Evolutionary conservation across 2,888 invertebrate genomes (phyloP).

Genomic region (Junonia oenone): DNA sequence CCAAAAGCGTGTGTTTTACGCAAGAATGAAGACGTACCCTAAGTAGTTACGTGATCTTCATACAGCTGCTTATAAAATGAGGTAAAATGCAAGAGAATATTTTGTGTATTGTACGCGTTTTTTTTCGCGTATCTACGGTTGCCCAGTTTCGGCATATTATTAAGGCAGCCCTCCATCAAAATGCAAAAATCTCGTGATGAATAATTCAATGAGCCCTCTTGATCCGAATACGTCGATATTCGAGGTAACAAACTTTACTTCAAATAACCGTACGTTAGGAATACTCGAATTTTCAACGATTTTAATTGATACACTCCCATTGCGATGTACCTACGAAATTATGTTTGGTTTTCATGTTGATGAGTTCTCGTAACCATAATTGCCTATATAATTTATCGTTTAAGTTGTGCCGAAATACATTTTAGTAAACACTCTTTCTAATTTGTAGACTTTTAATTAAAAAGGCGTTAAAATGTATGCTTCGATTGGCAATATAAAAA

Average conservation of each 20-base stretch:
- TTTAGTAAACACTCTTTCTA: too few species aligned
- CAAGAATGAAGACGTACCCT: too few species aligned
- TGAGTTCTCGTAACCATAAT: not conserved
- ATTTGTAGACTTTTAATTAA: too few species aligned
- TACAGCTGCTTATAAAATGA: not conserved
- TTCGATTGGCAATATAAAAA: too few species aligned
- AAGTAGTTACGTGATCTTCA: not conserved
- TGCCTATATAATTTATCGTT: too few species aligned
- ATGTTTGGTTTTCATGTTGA: not conserved
- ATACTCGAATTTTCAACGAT: not conserved
- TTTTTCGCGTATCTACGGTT: not conserved
- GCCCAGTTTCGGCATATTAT: constrained; percentile 10
- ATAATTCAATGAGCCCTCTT: constrained; percentile 25
- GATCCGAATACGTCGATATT: constrained; percentile 16
- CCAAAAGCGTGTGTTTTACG: too few species aligned
- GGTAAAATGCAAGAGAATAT: not conserved
- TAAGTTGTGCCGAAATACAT: too few species aligned
- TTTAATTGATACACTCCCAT: not conserved
- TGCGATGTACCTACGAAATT: not conserved
- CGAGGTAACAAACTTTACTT: constrained; percentile 10
- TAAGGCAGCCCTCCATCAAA: constrained; percentile 18
- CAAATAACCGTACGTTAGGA: constrained; percentile 1
- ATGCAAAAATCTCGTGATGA: constrained; percentile 25
- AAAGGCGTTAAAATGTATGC: too few species aligned
- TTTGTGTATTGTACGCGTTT: not conserved